Percentiles rank a stretch among this genome's conserved stretches.
These are phyloP conservation scores for Nothocercus nigrocapillus DNA, from an alignment of 2,113 vertebrate genomes.

Conservation along the genomic window DNA sequence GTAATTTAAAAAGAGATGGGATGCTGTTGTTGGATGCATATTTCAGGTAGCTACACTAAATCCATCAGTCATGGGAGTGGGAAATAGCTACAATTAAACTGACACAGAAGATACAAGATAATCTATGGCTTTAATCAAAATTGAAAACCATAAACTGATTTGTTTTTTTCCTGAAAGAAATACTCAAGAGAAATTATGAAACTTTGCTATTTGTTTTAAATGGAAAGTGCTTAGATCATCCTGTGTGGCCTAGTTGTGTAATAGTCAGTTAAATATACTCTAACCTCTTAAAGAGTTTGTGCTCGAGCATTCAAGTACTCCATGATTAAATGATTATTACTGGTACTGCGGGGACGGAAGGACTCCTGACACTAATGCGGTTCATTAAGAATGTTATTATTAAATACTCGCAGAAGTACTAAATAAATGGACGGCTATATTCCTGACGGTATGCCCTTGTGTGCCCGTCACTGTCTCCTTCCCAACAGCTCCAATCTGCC, in stretches of 20 bases:
- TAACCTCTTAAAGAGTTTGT: neutral
- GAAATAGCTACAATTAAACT: neutral
- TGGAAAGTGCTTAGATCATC: neutral
- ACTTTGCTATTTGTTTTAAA: neutral
- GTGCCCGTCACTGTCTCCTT: neutral
- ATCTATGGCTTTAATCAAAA: neutral
- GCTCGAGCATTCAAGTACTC: neutral
- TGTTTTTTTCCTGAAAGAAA: neutral
- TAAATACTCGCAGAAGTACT: neutral
- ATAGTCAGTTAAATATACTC: neutral
- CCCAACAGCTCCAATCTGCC: neutral
- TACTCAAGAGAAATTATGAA: neutral
- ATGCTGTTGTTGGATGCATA: neutral
- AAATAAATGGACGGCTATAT: neutral
- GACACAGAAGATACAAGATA: neutral
- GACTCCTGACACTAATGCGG: neutral
- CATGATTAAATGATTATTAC: neutral
- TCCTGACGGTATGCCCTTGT: neutral
- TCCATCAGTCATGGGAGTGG: neutral
- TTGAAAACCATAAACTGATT: rapidly evolving
- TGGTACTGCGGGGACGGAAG: neutral
- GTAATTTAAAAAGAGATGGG: too few relatives aligned
- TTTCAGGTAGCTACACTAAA: neutral
- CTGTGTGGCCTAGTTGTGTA: neutral
- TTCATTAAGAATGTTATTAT: neutral